Evolutionary conservation across 64 coral and sea anemone genomes (phyloP), one percentile per base, ranked within the genome.

Genomic region (Porites lutea): DNA sequence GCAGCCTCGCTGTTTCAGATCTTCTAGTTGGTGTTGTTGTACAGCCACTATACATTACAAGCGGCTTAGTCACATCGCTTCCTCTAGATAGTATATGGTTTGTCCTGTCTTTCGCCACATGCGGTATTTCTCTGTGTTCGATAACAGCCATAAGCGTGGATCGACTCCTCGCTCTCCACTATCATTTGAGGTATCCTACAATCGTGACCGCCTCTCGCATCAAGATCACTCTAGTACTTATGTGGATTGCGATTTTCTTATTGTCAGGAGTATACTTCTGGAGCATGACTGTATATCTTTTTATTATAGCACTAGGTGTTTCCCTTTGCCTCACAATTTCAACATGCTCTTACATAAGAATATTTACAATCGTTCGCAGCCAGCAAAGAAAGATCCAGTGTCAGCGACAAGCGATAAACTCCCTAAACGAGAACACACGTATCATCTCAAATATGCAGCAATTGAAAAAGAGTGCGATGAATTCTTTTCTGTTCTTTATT

Each of bases 131-230:
- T 2, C 49, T 88, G 5, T 46, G 52, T 3, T 71, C 69, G 0
- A 73, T 88, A 71, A 71, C 86, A 10, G 51, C 71, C 13, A 72
- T 88, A 11, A 77, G 69, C 52, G 43, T 75, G 13, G 86, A 88
- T 51, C 71, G 86, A 59, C 47, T 37, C 27, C 10, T 87, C 4
- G 86, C 86, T 49, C 43, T 88, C 19, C 86, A 75, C 23, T 88
- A 88, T 75, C 86, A 88, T 11, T 45, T 88, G 53, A 67, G 86
- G 10, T 88, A 88, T 12, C 19, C 11, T 9, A 13, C 52, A 2
- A 37, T 88, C 11, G 68, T 88, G 6, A 88, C 86, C 12, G 44
- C 67, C 0, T 52, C 11, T 19, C 63, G 81, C 15, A 47, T 60
- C 5, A 84, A 51, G 64, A 12, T 13, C 15, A 47, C 63, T 6